Conservation (phyloP, 2,113 vertebrate species). For the Crotalus tigris region DNA sequence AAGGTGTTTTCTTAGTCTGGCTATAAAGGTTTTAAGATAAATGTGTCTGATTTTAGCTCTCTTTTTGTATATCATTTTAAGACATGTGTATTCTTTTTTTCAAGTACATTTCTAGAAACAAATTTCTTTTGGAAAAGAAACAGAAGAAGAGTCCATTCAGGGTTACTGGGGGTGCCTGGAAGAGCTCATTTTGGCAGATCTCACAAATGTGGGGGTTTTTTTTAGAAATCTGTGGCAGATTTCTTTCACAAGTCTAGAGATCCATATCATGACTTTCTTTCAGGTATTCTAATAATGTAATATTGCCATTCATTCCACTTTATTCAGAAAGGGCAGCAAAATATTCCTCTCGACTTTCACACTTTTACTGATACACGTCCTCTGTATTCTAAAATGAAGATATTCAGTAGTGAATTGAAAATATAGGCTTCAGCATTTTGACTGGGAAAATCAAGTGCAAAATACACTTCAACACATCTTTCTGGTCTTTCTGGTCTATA, state of each 20-base stretch:
- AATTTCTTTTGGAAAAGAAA: not conserved
- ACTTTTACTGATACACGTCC: not conserved
- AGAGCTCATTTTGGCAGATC: not conserved
- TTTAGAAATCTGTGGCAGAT: not conserved
- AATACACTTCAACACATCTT: not conserved
- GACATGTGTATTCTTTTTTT: not conserved
- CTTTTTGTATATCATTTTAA: not conserved
- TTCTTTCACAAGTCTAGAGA: not conserved
- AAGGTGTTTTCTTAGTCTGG: not conserved
- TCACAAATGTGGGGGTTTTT: not conserved
- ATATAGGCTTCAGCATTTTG: not conserved
- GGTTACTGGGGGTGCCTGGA: not conserved
- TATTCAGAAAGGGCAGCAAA: not conserved
- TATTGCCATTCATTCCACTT: not conserved
- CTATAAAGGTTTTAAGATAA: not conserved
- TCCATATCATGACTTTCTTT: not conserved
- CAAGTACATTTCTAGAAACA: not conserved
- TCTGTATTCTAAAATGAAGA: not conserved
- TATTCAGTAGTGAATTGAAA: not conserved
- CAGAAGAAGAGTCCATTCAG: not conserved
- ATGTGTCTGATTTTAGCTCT: not conserved
- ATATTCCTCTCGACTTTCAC: not conserved
- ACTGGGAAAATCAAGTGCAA: not conserved
- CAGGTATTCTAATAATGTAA: not conserved
- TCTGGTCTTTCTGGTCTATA: not conserved